phyloP scores from a whole-genome alignment of 2,797 vertebrate species.

The Rhabdophis nuchalis region DNA sequence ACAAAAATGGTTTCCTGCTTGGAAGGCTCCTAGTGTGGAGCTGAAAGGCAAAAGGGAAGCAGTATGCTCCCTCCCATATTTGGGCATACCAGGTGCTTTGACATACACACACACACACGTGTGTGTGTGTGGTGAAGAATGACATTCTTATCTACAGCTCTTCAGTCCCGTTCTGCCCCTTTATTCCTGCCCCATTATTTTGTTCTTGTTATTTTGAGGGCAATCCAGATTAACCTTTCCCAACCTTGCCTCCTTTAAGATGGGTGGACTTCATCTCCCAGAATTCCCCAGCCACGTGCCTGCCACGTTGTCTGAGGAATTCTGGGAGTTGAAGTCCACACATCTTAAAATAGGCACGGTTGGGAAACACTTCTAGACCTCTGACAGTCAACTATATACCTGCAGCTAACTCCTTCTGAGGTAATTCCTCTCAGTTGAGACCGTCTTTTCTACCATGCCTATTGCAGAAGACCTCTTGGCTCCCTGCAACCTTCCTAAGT shows the following conservation, averaged over 20 bases:
- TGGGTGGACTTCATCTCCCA: neutral
- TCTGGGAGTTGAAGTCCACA: neutral
- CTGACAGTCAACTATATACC: neutral
- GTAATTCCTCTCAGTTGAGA: neutral
- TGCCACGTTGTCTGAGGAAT: neutral
- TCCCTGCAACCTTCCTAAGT: neutral
- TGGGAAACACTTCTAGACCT: neutral
- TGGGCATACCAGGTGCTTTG: too few relatives aligned
- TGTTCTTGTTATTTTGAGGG: neutral
- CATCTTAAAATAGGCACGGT: neutral
- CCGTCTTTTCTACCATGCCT: neutral
- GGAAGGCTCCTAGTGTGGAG: too few relatives aligned
- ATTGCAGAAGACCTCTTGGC: neutral
- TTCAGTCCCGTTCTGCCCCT: neutral
- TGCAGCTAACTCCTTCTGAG: neutral
- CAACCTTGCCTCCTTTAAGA: neutral
- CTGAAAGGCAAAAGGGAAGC: too few relatives aligned
- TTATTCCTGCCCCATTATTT: neutral
- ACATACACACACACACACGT: too few relatives aligned
- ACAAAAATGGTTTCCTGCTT: too few relatives aligned
- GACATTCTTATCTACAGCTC: neutral
- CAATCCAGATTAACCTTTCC: neutral
- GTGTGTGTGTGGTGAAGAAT: too few relatives aligned
- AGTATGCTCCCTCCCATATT: too few relatives aligned
- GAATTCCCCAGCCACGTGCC: neutral